phyloP scores from a whole-genome alignment of 1,140 invertebrate genomes.

The Drosophila mayri region DNA sequence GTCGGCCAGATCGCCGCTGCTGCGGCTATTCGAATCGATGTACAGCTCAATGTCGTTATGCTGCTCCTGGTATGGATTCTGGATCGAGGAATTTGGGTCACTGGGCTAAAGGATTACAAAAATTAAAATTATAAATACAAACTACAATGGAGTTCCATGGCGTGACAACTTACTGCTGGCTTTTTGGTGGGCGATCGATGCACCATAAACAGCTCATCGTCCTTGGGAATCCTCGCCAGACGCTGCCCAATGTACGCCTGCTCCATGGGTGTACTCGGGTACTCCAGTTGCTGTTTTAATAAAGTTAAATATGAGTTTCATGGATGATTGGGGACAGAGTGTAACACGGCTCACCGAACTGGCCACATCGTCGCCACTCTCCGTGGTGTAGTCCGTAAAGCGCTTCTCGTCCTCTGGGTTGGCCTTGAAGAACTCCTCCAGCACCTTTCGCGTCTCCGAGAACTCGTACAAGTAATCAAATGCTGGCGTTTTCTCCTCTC shows the following conservation, averaged over 20 bases:
- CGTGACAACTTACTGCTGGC: conserved; percentile 60
- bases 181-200: conserved; percentile 74
- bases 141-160: too few species aligned
- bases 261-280: conserved; percentile 55
- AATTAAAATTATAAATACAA: not conserved
- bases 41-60: conserved; percentile 84
- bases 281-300: conserved; percentile 38
- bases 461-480: conserved; percentile 96
- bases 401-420: conserved; percentile 87
- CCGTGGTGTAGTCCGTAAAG: conserved; percentile 73
- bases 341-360: conserved; percentile 42
- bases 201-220: conserved; percentile 80
- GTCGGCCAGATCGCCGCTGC: conserved; percentile 79
- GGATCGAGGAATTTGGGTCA: conserved; percentile 11
- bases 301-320: not conserved
- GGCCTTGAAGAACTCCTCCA: conserved; percentile 96
- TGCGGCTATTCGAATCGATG: conserved; percentile 83
- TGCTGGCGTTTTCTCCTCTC: conserved; percentile 85
- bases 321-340: fast-evolving
- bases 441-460: conserved; percentile 94
- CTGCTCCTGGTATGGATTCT: conserved; percentile 66
- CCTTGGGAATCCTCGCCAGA: conserved; percentile 82
- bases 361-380: conserved; percentile 79
- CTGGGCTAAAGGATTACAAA: conserved; percentile 29
- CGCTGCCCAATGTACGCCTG: conserved; percentile 83